phyloP scores from a whole-genome alignment of 2,888 invertebrate genomes.

The Drosophila borealis region DNA sequence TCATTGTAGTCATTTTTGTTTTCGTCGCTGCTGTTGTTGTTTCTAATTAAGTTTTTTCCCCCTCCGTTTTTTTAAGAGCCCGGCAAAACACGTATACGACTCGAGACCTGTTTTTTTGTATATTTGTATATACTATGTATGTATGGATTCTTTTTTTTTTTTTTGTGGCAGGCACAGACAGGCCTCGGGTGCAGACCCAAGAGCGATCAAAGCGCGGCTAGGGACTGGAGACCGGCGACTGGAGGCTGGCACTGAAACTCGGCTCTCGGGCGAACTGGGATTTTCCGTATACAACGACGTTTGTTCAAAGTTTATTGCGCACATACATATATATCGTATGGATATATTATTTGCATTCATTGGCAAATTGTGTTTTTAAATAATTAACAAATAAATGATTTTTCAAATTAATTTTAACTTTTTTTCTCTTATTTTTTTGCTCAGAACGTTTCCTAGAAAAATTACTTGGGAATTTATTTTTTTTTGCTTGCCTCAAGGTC shows the following conservation, averaged over 20 bases:
- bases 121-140: background rate
- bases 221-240: conserved; percentile 11
- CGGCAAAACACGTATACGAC: conserved; percentile 32
- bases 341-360: conserved; percentile 35
- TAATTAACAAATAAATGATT: conserved; percentile 63
- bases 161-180: conserved; percentile 14
- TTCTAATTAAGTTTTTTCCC: conserved; percentile 44
- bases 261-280: conserved; percentile 32
- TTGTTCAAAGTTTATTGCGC: conserved; percentile 19
- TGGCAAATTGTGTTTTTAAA: conserved; percentile 58
- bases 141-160: background rate
- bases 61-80: conserved; percentile 6
- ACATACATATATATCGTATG: conserved; percentile 10
- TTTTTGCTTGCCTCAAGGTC: background rate
- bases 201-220: conserved; percentile 22
- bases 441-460: conserved; percentile 18
- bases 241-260: background rate
- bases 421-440: background rate
- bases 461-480: background rate
- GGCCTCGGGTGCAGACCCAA: conserved; percentile 11
- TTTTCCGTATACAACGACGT: conserved; percentile 40
- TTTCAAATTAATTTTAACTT: conserved; percentile 17
- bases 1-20: conserved; percentile 22
- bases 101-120: conserved; percentile 42
- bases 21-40: conserved; percentile 31